Percentiles rank a stretch among this genome's conserved stretches.
Conservation (phyloP, 1,140 invertebrate genomes). For the Ladona fulva region DNA sequence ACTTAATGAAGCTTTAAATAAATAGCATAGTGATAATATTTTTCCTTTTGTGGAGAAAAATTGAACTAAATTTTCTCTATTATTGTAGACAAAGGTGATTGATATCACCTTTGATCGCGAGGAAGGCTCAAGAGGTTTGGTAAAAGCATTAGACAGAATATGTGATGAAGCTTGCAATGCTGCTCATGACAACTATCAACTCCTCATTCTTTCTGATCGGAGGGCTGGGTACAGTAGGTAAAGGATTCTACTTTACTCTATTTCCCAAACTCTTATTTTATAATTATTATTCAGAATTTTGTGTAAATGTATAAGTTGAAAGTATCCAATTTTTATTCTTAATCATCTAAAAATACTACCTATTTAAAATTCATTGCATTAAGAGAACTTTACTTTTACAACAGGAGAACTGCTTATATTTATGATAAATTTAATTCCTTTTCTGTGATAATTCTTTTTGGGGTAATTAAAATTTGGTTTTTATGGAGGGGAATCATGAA, state of each 20-base stretch:
- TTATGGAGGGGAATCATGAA: too few species aligned
- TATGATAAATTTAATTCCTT: too few species aligned
- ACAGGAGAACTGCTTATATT: too few species aligned
- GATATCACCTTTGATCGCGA: slow-evolving; percentile 77
- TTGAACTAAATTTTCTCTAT: background rate
- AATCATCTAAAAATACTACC: too few species aligned
- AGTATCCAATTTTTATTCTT: too few species aligned
- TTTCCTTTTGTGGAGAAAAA: background rate
- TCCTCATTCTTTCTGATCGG: slow-evolving; percentile 84
- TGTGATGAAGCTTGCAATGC: slow-evolving; percentile 74
- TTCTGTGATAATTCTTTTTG: too few species aligned
- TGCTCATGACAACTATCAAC: slow-evolving; percentile 68
- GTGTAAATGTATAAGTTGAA: too few species aligned
- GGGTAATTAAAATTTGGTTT: too few species aligned
- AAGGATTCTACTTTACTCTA: background rate
- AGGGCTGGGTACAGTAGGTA: slow-evolving; percentile 54
- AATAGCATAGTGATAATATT: too few species aligned
- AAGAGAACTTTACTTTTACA: too few species aligned
- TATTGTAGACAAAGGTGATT: slow-evolving; percentile 62
- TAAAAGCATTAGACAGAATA: slow-evolving; percentile 67
- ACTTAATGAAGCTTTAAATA: too few species aligned
- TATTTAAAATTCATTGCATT: too few species aligned
- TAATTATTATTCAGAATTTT: background rate
- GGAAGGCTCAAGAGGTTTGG: slow-evolving; percentile 62
- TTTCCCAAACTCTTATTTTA: slow-evolving; percentile 12